phyloP scores from a whole-genome alignment of 64 coral and sea anemone species.

The Anthopleura sola region DNA sequence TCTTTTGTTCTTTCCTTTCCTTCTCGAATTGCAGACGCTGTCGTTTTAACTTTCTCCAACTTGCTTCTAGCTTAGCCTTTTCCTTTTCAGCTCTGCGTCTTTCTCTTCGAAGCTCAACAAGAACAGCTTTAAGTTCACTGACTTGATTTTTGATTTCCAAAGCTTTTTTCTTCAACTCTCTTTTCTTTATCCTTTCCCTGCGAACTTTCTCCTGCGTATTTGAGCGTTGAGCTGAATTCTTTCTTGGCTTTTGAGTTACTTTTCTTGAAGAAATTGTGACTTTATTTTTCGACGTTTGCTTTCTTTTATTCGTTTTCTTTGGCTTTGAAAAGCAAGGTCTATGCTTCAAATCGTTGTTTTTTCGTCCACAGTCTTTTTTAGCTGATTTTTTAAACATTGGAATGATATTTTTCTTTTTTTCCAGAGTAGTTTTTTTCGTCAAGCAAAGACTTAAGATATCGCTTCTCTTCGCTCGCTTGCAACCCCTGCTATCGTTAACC shows the following conservation, averaged over 20 bases:
- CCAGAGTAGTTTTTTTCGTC: not conserved
- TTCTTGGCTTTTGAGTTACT: not conserved
- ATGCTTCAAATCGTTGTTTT: not conserved
- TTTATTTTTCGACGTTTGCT: too few species aligned
- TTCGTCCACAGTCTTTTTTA: not conserved
- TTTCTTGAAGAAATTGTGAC: too few species aligned
- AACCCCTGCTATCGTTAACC: not conserved
- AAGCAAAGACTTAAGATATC: not conserved
- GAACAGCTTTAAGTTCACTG: constrained; percentile 5
- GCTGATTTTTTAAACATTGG: not conserved
- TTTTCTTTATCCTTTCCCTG: constrained; percentile 26
- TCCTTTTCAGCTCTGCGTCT: constrained; percentile 31
- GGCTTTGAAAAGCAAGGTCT: not conserved
- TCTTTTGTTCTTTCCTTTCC: not conserved
- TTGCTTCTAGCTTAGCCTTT: constrained; percentile 21
- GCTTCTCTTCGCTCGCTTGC: not conserved
- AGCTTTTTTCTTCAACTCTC: constrained; percentile 26
- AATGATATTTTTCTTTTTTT: not conserved
- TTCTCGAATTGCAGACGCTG: constrained; percentile 19
- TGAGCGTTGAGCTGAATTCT: not conserved
- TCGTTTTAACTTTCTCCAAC: constrained; percentile 35
- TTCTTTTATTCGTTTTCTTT: not conserved
- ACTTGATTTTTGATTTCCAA: constrained; percentile 10
- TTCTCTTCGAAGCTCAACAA: constrained; percentile 38
- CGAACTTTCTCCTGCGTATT: constrained; percentile 27